These are phyloP conservation scores for Myripristis jacobus DNA, from an alignment of 2,797 vertebrate species.

Conservation along the genomic window DNA sequence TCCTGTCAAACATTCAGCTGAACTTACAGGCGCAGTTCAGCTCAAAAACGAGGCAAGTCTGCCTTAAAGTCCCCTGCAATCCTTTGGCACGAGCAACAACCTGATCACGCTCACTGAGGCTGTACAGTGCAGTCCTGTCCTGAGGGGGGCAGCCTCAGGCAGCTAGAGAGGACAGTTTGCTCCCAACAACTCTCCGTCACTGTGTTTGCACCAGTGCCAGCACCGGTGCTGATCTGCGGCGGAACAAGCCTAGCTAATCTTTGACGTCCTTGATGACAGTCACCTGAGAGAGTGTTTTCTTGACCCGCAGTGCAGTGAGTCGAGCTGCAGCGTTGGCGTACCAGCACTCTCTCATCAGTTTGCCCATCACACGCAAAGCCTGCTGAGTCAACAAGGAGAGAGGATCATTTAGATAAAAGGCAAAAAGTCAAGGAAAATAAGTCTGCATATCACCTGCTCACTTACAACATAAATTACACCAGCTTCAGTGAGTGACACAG, in stretches of 20 bases:
- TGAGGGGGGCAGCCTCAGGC: slow-evolving; percentile 52
- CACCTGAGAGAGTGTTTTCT: slow-evolving; percentile 95
- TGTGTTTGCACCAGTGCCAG: slow-evolving; percentile 36
- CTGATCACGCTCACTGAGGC: slow-evolving; percentile 41
- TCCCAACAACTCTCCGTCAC: slow-evolving; percentile 11
- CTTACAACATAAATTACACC: background rate
- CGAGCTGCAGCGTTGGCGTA: slow-evolving; percentile 90
- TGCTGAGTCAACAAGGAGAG: slow-evolving; percentile 61
- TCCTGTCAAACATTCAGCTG: slow-evolving; percentile 36
- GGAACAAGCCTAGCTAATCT: slow-evolving; percentile 73
- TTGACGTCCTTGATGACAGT: slow-evolving; percentile 87
- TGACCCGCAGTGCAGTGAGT: slow-evolving; percentile 94
- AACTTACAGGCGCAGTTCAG: slow-evolving; percentile 24
- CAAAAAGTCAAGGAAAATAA: background rate
- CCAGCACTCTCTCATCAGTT: slow-evolving; percentile 98
- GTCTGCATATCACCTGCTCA: background rate
- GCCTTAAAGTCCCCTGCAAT: slow-evolving; percentile 36
- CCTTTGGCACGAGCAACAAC: slow-evolving; percentile 74
- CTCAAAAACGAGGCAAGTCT: slow-evolving; percentile 49
- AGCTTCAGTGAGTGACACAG: background rate
- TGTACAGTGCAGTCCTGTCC: slow-evolving; percentile 37
- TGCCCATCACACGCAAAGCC: slow-evolving; percentile 93
- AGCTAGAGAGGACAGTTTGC: background rate
- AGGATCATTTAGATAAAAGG: background rate
- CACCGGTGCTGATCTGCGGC: slow-evolving; percentile 36